A percentile compares a stretch with the other conserved stretches of the same genome.
These are phyloP conservation scores for Pyrochroa serraticornis DNA, from an alignment of 2,888 invertebrate genomes.

Conservation along the genomic window DNA sequence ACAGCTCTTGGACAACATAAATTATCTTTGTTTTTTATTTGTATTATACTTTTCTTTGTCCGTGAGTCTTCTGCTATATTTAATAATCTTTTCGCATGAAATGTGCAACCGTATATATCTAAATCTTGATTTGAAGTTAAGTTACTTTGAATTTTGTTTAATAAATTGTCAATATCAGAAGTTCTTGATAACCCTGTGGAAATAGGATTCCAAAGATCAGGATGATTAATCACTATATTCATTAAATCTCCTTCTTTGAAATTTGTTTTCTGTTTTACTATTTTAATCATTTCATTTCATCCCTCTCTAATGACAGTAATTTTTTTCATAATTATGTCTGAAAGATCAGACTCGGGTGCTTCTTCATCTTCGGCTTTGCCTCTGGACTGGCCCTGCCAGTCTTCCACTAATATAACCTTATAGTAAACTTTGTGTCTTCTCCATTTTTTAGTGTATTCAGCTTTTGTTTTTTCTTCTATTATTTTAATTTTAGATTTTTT, in stretches of 20 bases:
- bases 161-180: background rate
- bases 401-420: background rate
- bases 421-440: background rate
- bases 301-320: background rate
- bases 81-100: conserved; percentile 11
- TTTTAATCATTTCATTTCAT: background rate
- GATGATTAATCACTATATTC: no score
- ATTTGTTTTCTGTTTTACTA: conserved; percentile 5
- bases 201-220: no score
- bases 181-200: no score
- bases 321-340: conserved; percentile 1
- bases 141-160: conserved; percentile 15
- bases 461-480: conserved; percentile 13
- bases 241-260: conserved; percentile 8
- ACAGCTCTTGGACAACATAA: no score
- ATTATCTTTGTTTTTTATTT: no score
- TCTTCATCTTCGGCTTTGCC: background rate
- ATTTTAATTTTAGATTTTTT: conserved; percentile 20
- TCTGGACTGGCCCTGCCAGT: conserved; percentile 2
- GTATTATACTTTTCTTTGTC: no score
- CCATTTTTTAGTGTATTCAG: conserved; percentile 12
- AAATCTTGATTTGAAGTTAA: conserved; percentile 10
- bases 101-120: conserved; percentile 12
- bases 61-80: no score
- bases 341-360: conserved; percentile 1